Conservation (phyloP, 35 echinoderm and acorn worm species). For the Diadema setosum region DNA sequence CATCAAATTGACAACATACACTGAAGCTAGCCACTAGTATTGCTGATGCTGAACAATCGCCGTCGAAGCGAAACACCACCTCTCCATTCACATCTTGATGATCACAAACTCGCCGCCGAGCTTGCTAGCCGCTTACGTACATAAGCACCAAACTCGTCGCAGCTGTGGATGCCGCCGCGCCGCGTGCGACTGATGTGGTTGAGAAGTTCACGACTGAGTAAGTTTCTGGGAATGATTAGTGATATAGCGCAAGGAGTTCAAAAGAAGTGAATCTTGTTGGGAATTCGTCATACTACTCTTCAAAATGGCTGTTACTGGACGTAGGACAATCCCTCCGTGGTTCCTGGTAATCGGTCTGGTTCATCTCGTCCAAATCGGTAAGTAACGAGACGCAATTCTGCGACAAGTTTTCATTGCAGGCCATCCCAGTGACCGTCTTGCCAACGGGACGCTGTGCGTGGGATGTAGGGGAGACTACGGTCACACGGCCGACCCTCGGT, state of each 20-base stretch:
- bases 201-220: not conserved
- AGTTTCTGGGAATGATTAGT: not conserved
- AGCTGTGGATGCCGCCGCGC: not conserved
- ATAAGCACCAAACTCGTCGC: not conserved
- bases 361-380: not conserved
- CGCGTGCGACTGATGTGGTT: not conserved
- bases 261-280: not conserved
- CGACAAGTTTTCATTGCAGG: not conserved
- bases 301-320: not conserved
- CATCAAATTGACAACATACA: too few relatives aligned
- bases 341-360: not conserved
- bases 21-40: too few relatives aligned
- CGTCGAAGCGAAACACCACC: too few relatives aligned
- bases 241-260: not conserved
- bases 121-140: not conserved
- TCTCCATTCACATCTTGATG: too few relatives aligned
- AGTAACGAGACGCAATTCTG: not conserved
- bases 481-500: too few relatives aligned
- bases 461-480: not conserved
- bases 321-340: not conserved
- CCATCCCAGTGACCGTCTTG: not conserved
- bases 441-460: constrained; percentile 25
- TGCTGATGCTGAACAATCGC: too few relatives aligned
- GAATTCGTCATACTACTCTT: not conserved
- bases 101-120: too few relatives aligned